phyloP scores from a whole-genome alignment of 2,888 invertebrate genomes.

The Drosophila hamatofila region DNA sequence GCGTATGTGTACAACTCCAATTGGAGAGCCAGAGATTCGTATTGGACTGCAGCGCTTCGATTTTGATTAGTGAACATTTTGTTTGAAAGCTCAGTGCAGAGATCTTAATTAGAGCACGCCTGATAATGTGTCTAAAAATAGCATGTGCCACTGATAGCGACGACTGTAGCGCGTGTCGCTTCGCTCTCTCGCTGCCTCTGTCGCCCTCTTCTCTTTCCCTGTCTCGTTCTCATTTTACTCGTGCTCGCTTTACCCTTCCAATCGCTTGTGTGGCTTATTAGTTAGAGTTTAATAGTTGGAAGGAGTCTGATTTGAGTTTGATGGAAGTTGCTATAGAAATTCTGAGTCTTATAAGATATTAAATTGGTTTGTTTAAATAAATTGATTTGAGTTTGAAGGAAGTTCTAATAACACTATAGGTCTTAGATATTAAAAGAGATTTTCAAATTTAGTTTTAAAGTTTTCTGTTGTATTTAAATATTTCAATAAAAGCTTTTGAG shows the following conservation, averaged over 20 bases:
- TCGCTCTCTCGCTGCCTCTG: slow-evolving; percentile 16
- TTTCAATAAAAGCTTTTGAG: too few relatives aligned
- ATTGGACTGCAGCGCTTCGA: slow-evolving; percentile 34
- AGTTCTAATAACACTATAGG: too few relatives aligned
- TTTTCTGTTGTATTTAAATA: too few relatives aligned
- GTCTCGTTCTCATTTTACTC: slow-evolving; percentile 29
- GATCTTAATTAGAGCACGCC: slow-evolving; percentile 78
- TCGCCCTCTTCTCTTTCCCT: slow-evolving; percentile 1
- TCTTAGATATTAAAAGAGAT: too few relatives aligned
- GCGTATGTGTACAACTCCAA: background rate
- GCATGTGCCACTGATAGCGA: slow-evolving; percentile 66
- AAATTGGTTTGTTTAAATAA: background rate
- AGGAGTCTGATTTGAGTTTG: background rate
- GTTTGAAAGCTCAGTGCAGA: slow-evolving; percentile 63
- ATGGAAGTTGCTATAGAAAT: background rate
- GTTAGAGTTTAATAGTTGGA: background rate
- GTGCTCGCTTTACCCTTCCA: slow-evolving; percentile 18
- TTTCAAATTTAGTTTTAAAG: too few relatives aligned
- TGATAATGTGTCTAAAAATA: slow-evolving; percentile 75
- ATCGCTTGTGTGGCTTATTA: background rate
- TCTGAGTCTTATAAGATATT: background rate
- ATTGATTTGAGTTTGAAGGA: too few relatives aligned
- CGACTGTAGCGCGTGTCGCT: slow-evolving; percentile 55
- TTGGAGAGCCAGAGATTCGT: slow-evolving; percentile 1
- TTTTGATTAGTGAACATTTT: slow-evolving; percentile 56